Evolutionary conservation across 2,113 vertebrate species (phyloP), one percentile per base, ranked within the genome.

Genomic region (Urocolius indicus): DNA sequence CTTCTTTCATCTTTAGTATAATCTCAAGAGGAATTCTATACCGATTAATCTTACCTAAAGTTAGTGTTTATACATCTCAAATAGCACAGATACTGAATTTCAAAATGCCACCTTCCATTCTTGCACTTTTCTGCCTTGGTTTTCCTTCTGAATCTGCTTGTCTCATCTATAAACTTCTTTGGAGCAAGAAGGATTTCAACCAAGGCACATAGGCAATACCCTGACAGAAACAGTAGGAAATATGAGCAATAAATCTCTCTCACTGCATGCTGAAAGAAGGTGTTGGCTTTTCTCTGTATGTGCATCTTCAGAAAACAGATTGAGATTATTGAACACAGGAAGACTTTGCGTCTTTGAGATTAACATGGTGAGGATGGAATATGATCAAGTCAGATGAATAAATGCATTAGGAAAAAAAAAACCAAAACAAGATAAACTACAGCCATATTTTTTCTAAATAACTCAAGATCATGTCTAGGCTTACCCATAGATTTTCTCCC

Each of bases 251-350:
- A 82, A 82, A 83, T 85, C 23, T 77, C 32, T 73, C 65, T 65
- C 46, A 20, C 51, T 92, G 68, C 38, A 75, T 41, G 36, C 51
- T 83, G 67, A 66, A 93, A 49, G 66, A 78, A 87, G 69, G 38
- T 68, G 68, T 84, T 87, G 76, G 41, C 73, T 92, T 95, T 71
- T 58, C 62, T 87, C 62, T 72, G 24, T 57, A 76, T 13, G 43
- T n/a, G 52, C 10, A 38, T 75, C 87, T 82, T 93, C 77, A 95
- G 89, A 89, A 89, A 94, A 82, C 22, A 89, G 77, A 78, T 23
- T 82, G 83, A 71, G 49, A 67, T 83, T 77, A 90, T 0, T 55
- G 41, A 94, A 84, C 49, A 75, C 30, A 65, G 24, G 57, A 84
- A 87, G 52, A 73, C 8, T 77, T 75, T 67, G 52, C 59, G 29